A percentile compares a stretch with the other conserved stretches of the same genome.
These are phyloP conservation scores for Turritopsis rubra DNA, from an alignment of 30 jellyfish, hydroid and myxozoan species.

Conservation along the genomic window DNA sequence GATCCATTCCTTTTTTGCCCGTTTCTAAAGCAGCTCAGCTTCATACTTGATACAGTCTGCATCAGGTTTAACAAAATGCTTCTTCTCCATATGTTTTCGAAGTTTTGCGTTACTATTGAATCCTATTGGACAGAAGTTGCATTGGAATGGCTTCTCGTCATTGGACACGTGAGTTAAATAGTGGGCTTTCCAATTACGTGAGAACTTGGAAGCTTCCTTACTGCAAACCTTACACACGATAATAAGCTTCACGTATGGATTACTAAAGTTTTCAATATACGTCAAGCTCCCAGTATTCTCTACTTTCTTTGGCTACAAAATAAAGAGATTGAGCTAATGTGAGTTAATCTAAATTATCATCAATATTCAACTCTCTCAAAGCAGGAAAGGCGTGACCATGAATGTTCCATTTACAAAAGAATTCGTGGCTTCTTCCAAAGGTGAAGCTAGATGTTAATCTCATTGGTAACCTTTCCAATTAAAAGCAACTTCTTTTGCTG, in stretches of 20 bases:
- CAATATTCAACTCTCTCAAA: not conserved
- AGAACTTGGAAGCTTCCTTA: slow-evolving; percentile 22
- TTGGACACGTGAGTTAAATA: slow-evolving; percentile 16
- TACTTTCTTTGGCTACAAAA: not conserved
- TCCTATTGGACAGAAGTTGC: not conserved
- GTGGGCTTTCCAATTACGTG: slow-evolving; percentile 33
- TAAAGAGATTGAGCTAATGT: not conserved
- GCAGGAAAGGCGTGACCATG: not conserved
- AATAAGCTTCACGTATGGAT: slow-evolving; percentile 30
- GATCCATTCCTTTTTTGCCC: not conserved
- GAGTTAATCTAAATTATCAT: not conserved
- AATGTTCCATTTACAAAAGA: too few relatives aligned
- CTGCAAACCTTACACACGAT: slow-evolving; percentile 29
- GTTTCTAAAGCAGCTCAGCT: not conserved
- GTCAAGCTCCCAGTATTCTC: slow-evolving; percentile 12
- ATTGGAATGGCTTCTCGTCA: slow-evolving; percentile 35
- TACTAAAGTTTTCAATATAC: slow-evolving; percentile 32
- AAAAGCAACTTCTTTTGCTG: too few relatives aligned
- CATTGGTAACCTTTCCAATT: too few relatives aligned
- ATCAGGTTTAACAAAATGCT: slow-evolving; percentile 10
- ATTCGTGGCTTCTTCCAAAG: too few relatives aligned
- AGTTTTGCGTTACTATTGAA: not conserved
- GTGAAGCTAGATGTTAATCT: too few relatives aligned
- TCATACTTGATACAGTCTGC: not conserved
- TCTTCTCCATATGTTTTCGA: slow-evolving; percentile 18